phyloP scores from a whole-genome alignment of 2,113 vertebrate genomes.

The Lepus europaeus region DNA sequence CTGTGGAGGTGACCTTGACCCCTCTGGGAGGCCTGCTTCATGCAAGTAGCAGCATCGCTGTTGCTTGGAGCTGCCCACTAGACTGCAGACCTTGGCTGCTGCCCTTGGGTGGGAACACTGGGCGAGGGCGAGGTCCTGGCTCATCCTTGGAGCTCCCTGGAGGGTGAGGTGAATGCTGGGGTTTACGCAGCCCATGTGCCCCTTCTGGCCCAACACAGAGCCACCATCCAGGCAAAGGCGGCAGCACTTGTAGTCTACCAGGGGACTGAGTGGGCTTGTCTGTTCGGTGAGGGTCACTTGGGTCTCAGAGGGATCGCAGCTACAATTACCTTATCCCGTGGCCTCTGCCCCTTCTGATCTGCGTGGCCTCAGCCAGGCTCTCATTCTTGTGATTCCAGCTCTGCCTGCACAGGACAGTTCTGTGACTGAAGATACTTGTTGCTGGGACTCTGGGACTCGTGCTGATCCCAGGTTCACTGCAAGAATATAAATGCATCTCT shows the following conservation, averaged over 20 bases:
- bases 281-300: too few relatives aligned
- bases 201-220: not conserved
- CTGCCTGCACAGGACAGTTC: not conserved
- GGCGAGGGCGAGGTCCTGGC: not conserved
- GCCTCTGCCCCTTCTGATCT: not conserved
- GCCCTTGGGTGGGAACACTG: not conserved
- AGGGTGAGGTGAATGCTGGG: not conserved
- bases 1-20: not conserved
- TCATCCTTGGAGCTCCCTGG: not conserved
- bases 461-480: not conserved
- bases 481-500: not conserved
- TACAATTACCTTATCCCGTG: not conserved
- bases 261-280: not conserved
- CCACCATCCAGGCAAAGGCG: not conserved
- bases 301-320: not conserved
- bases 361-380: not conserved
- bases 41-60: not conserved
- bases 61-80: not conserved
- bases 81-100: not conserved
- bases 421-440: too few relatives aligned
- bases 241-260: accelerated
- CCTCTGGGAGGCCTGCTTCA: not conserved
- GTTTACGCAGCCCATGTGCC: not conserved
- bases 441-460: not conserved
- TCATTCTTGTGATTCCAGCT: not conserved